Evolutionary conservation across 2,888 invertebrate species (phyloP).

Genomic region (Melitaea athalia): DNA sequence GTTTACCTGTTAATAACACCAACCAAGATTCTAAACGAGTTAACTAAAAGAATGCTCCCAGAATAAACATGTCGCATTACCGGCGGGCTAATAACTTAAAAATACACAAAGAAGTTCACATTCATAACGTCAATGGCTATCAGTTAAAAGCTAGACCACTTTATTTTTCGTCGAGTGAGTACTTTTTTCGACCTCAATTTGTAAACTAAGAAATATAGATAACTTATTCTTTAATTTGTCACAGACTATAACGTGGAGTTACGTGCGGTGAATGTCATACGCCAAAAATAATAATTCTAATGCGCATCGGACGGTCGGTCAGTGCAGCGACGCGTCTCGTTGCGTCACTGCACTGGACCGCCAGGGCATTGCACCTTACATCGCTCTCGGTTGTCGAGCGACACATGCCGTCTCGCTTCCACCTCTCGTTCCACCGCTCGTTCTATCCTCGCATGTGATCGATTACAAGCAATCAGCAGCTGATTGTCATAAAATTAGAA

Average conservation of each 20-base stretch:
- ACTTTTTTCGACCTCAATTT: background rate
- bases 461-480: constrained; percentile 69
- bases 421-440: constrained; percentile 45
- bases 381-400: constrained; percentile 44
- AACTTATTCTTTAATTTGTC: constrained; percentile 60
- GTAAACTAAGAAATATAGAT: constrained; percentile 42
- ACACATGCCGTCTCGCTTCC: constrained; percentile 45
- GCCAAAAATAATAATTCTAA: constrained; percentile 68
- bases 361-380: constrained; percentile 76
- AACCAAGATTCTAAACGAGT: constrained; percentile 61
- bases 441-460: constrained; percentile 55
- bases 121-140: background rate
- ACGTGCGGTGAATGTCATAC: constrained; percentile 72
- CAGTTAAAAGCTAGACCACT: background rate
- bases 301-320: constrained; percentile 63
- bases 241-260: constrained; percentile 51
- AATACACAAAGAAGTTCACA: background rate
- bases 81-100: background rate
- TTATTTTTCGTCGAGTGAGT: background rate
- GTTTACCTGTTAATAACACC: constrained; percentile 61
- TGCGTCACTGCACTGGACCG: constrained; percentile 75
- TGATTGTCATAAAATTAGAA: constrained; percentile 59
- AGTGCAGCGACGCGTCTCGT: constrained; percentile 68
- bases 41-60: constrained; percentile 52
- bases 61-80: constrained; percentile 55